Conservation (phyloP, 1,140 invertebrate species). For the Rhopalosiphum maidis region DNA sequence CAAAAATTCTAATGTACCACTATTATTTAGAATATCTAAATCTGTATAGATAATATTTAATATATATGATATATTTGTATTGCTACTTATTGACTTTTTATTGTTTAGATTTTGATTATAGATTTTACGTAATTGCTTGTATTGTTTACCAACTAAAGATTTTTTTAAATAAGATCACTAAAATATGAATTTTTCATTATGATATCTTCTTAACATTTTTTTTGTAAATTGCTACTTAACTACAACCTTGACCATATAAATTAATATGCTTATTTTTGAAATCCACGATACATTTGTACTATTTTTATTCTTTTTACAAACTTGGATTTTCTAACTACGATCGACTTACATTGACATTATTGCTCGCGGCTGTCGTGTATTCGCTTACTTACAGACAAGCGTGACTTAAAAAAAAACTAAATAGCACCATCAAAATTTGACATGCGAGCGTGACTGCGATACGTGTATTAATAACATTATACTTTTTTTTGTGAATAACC, state of each 20-base stretch:
- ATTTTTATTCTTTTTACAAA: not conserved
- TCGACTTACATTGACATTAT: not conserved
- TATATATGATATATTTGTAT: too few species aligned
- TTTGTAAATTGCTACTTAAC: not conserved
- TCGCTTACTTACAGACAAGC: not conserved
- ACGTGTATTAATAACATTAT: not conserved
- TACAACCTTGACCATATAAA: not conserved
- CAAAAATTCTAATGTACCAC: too few species aligned
- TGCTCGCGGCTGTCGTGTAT: not conserved
- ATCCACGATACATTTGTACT: not conserved
- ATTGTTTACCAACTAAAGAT: not conserved
- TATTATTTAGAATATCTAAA: too few species aligned
- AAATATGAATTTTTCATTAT: not conserved
- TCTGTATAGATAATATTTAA: too few species aligned
- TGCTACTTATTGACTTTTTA: not conserved
- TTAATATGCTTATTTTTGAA: not conserved
- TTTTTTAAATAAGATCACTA: too few species aligned
- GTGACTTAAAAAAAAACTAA: slow-evolving; percentile 8
- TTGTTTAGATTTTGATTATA: not conserved
- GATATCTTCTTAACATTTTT: not conserved
- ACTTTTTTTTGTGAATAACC: not conserved
- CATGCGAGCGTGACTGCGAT: not conserved
- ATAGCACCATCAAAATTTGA: not conserved
- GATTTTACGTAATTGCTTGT: not conserved
- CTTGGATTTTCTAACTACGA: not conserved